These are phyloP conservation scores for Cyprinodon variegatus DNA, from an alignment of 2,113 vertebrate species.

Conservation along the genomic window DNA sequence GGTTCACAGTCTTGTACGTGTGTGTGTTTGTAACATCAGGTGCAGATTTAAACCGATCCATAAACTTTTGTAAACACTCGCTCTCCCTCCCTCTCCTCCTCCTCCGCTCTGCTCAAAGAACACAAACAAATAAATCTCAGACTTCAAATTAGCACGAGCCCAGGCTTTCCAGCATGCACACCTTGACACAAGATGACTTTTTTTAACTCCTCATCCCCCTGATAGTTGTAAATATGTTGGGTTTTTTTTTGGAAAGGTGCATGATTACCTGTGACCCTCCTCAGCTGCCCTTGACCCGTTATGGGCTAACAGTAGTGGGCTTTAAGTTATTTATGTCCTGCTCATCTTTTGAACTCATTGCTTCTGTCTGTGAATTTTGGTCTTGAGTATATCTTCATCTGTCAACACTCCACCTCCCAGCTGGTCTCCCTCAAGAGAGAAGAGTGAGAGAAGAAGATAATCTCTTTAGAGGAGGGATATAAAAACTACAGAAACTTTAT, in stretches of 20 bases:
- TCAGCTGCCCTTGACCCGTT: slow-evolving; percentile 39
- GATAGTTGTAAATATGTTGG: slow-evolving; percentile 40
- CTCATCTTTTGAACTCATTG: slow-evolving; percentile 43
- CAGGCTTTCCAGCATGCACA: slow-evolving; percentile 28
- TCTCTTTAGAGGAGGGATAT: slow-evolving; percentile 10
- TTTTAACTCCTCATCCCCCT: slow-evolving; percentile 30
- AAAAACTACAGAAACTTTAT: slow-evolving; percentile 5
- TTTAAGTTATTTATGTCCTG: slow-evolving; percentile 44
- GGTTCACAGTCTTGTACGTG: slow-evolving; percentile 7
- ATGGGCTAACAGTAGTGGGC: slow-evolving; percentile 24
- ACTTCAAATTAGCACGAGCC: slow-evolving; percentile 42
- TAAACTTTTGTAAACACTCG: slow-evolving; percentile 48
- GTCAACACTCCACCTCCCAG: slow-evolving; percentile 65
- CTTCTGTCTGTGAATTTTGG: slow-evolving; percentile 51
- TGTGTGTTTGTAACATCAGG: slow-evolving; percentile 33
- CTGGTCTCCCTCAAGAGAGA: slow-evolving; percentile 14
- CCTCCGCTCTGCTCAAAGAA: slow-evolving; percentile 9
- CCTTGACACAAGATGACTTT: slow-evolving; percentile 34
- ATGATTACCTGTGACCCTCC: slow-evolving; percentile 38
- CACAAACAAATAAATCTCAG: slow-evolving; percentile 64
- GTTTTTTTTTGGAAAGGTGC: slow-evolving; percentile 37
- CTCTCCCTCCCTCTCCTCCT: background rate
- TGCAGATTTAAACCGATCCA: slow-evolving; percentile 41
- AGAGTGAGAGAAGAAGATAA: slow-evolving; percentile 24
- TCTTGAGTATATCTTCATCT: slow-evolving; percentile 60